Evolutionary conservation across 2,888 invertebrate genomes (phyloP).

Genomic region (Metalampra italica): DNA sequence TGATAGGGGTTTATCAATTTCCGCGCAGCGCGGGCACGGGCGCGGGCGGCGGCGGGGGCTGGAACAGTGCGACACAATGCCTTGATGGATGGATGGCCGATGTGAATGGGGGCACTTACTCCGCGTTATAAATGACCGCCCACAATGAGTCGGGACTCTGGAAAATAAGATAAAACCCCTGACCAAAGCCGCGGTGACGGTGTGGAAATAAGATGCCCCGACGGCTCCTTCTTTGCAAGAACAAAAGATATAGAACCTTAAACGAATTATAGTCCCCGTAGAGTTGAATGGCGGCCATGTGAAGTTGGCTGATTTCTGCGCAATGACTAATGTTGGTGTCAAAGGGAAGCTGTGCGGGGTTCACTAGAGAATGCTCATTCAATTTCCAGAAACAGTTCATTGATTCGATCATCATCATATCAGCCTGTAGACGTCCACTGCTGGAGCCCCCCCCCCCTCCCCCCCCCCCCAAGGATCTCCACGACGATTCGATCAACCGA

Average conservation of each 20-base stretch:
- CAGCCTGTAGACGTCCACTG: too few species aligned
- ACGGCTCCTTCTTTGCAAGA: conserved; percentile 8
- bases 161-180: conserved; percentile 25
- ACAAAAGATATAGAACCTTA: not conserved
- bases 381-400: too few species aligned
- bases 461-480: too few species aligned
- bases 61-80: conserved; percentile 31
- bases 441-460: too few species aligned
- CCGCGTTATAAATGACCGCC: conserved; percentile 43
- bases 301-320: too few species aligned
- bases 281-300: too few species aligned
- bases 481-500: too few species aligned
- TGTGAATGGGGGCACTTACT: conserved; percentile 33
- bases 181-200: conserved; percentile 15
- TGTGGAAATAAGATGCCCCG: conserved; percentile 18
- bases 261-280: too few species aligned
- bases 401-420: too few species aligned
- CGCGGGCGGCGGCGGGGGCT: conserved; percentile 22
- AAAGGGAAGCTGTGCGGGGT: too few species aligned
- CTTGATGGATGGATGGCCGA: conserved; percentile 41
- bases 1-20: conserved; percentile 30
- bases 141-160: conserved; percentile 21
- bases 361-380: too few species aligned
- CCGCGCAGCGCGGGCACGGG: conserved; percentile 20
- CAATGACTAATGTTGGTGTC: too few species aligned